Evolutionary conservation across 2,888 invertebrate species (phyloP), one percentile per base, ranked within the genome.

Genomic region (Drosophila paranaensis): DNA sequence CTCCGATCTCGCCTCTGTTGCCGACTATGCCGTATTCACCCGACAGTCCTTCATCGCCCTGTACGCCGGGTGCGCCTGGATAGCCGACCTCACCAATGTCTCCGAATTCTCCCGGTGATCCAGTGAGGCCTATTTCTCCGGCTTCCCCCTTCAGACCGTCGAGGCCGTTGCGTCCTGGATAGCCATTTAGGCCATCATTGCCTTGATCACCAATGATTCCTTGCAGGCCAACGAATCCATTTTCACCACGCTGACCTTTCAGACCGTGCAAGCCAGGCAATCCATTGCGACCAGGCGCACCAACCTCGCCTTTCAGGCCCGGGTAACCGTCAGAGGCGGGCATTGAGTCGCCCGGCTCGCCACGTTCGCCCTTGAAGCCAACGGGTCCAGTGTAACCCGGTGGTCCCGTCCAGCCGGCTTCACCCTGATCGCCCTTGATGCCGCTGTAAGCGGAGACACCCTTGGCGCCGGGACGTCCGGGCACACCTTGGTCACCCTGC

Each of bases 361-460:
- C 96, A 79, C 93, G 93, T 13, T 83, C 65, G 35, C 96, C 96
- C 74, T 95, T 93, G 6, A 58, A 50, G 4, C 92, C 92, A 2
- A 71, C 60, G 2, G 72, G 33, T 3, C 92, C 92, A 37, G 71
- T 74, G 8, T 60, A 81, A 1, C 94, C 94, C 3, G 88, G 81
- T 3, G 77, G 82, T 20, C 95, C 95, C 64, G 82, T 82, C 30
- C 73, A 69, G 11, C 95, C 95, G 16, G 90, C 75, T 39, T 93
- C 93, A 60, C 95, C 95, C 4, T 50, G 40, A 25, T 95, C 95
- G 42, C 96, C 96, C 90, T 95, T 94, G 66, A 93, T 93, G 2
- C 96, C 96, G 74, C 94, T 95, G 57, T 94, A 93, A 1, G 95
- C 93, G 54, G 94, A 92, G n/a, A 95, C 95, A 70, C 96, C 96